phyloP scores from a whole-genome alignment of 2,888 invertebrate genomes.

The Zonitis immaculata region DNA sequence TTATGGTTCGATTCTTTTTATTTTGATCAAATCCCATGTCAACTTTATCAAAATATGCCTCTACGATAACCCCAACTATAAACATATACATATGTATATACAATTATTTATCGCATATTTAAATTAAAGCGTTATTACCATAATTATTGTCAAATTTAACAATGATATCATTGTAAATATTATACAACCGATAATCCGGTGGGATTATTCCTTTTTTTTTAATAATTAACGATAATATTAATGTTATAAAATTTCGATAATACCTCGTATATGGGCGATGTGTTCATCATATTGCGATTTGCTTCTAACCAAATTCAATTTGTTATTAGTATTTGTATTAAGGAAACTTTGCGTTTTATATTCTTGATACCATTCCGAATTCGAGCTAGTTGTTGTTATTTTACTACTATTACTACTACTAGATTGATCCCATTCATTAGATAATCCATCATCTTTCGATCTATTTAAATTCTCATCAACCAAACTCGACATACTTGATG shows the following conservation, averaged over 20 bases:
- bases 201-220: too few relatives aligned
- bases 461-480: conserved; percentile 52
- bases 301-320: conserved; percentile 69
- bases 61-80: too few relatives aligned
- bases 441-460: conserved; percentile 22
- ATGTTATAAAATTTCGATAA: too few relatives aligned
- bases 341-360: conserved; percentile 59
- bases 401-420: conserved; percentile 49
- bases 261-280: conserved; percentile 81
- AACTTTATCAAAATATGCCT: too few relatives aligned
- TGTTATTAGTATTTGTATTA: conserved; percentile 59
- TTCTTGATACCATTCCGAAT: conserved; percentile 57
- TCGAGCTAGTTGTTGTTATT: conserved; percentile 41
- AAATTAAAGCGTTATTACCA: background rate
- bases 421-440: conserved; percentile 47
- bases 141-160: background rate
- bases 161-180: background rate
- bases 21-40: too few relatives aligned
- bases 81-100: too few relatives aligned
- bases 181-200: background rate
- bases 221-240: too few relatives aligned
- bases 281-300: conserved; percentile 82
- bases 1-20: too few relatives aligned
- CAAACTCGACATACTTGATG: conserved; percentile 53
- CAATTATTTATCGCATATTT: too few relatives aligned